Conservation (phyloP, 2,113 vertebrate genomes). For the Thymallus thymallus region DNA sequence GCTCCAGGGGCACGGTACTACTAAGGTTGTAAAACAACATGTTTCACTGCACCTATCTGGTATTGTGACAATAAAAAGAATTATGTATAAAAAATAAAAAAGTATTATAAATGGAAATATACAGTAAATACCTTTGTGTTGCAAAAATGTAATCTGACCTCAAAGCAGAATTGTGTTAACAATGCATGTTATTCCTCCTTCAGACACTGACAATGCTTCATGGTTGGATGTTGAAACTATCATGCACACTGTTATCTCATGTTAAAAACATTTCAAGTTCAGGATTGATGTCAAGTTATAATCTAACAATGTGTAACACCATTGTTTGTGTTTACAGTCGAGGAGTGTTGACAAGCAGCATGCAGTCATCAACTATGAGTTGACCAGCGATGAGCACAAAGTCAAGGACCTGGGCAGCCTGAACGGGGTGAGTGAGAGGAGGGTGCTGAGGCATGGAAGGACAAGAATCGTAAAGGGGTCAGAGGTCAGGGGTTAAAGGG, state of each 20-base stretch:
- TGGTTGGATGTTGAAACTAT: neutral
- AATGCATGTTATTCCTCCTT: neutral
- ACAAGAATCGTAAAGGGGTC: neutral
- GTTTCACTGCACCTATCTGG: no score
- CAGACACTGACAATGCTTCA: neutral
- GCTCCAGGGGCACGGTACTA: no score
- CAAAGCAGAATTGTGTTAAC: neutral
- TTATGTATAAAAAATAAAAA: no score
- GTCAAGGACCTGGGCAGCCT: conserved; percentile 97
- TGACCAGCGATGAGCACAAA: conserved; percentile 86
- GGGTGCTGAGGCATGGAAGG: neutral
- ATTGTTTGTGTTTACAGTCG: conserved; percentile 77
- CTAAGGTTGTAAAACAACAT: no score
- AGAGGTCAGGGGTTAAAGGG: no score
- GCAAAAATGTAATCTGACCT: no score
- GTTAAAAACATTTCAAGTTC: neutral
- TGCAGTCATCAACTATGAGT: conserved; percentile 95
- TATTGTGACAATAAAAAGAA: no score
- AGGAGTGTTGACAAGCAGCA: conserved; percentile 98
- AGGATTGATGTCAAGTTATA: neutral
- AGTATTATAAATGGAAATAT: no score
- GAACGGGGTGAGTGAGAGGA: conserved; percentile 86
- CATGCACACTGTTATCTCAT: neutral
- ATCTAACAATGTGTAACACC: neutral
- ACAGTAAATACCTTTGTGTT: no score